Conservation (phyloP, 2,113 vertebrate genomes). For the Perca flavescens region DNA sequence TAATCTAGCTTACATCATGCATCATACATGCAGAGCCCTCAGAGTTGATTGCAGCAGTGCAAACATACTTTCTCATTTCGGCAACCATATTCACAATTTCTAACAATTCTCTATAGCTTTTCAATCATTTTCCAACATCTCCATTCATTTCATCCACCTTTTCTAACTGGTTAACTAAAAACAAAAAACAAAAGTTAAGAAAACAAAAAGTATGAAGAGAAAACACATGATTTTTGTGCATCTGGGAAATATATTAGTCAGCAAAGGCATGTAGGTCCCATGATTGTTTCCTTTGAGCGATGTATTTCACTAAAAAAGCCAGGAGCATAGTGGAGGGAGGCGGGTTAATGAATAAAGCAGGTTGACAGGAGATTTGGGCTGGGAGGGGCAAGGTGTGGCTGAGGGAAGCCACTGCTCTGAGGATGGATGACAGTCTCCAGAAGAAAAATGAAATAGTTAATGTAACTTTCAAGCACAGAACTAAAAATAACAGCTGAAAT, state of each 20-base stretch:
- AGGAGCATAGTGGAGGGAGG: constrained; percentile 30
- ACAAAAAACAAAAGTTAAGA: constrained; percentile 2
- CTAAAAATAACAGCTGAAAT: not conserved
- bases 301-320: constrained; percentile 63
- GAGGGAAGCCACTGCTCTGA: constrained; percentile 22
- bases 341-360: constrained; percentile 76
- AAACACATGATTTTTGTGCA: constrained; percentile 52
- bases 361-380: constrained; percentile 26
- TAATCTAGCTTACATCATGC: constrained; percentile 33
- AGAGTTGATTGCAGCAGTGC: not conserved
- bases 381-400: constrained; percentile 62
- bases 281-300: constrained; percentile 68
- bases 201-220: constrained; percentile 81
- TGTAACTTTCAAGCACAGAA: not conserved
- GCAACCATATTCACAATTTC: not conserved
- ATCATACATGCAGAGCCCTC: not conserved
- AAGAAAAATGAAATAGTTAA: not conserved
- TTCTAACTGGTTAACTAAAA: constrained; percentile 29
- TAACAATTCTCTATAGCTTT: not conserved
- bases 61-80: not conserved
- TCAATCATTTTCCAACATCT: not conserved
- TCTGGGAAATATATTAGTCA: constrained; percentile 80
- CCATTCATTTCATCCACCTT: not conserved
- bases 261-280: constrained; percentile 73
- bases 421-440: not conserved